These are phyloP conservation scores for Centropyge bicolor DNA, from an alignment of 2,797 vertebrate genomes.

Conservation along the genomic window DNA sequence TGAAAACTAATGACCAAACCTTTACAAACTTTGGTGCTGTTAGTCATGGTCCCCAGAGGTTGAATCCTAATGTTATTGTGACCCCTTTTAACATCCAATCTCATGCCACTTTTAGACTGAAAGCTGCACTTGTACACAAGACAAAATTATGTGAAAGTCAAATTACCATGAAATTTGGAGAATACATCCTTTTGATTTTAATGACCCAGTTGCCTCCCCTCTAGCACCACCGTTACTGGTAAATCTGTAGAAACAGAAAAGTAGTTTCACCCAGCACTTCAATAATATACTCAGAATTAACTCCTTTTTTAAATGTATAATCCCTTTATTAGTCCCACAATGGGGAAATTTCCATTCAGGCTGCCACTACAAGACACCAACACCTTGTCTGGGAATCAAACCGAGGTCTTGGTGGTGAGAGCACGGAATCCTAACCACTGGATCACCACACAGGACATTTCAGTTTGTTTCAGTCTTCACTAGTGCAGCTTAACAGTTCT, in stretches of 20 bases:
- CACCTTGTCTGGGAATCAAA: no score
- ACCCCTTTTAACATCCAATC: background rate
- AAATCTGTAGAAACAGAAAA: conserved; percentile 4
- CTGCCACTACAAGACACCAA: no score
- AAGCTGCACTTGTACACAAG: background rate
- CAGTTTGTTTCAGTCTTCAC: background rate
- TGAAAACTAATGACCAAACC: background rate
- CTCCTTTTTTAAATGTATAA: no score
- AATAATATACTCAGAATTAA: background rate
- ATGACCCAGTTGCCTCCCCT: background rate
- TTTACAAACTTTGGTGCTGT: background rate
- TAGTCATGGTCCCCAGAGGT: background rate
- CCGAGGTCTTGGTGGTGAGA: no score
- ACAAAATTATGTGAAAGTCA: conserved; percentile 1
- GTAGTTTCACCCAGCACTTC: background rate
- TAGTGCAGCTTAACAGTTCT: background rate
- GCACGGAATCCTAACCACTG: no score
- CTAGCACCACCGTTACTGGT: conserved; percentile 2
- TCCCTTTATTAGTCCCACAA: no score
- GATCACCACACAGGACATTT: no score
- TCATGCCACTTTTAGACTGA: background rate
- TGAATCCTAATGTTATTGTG: background rate
- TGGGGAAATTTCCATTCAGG: no score
- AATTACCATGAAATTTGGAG: background rate
- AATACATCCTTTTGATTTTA: conserved; percentile 29